A percentile compares a stretch with the other conserved stretches of the same genome.
phyloP scores from a whole-genome alignment of 1,140 invertebrate species.

The Drosophila burlai region DNA sequence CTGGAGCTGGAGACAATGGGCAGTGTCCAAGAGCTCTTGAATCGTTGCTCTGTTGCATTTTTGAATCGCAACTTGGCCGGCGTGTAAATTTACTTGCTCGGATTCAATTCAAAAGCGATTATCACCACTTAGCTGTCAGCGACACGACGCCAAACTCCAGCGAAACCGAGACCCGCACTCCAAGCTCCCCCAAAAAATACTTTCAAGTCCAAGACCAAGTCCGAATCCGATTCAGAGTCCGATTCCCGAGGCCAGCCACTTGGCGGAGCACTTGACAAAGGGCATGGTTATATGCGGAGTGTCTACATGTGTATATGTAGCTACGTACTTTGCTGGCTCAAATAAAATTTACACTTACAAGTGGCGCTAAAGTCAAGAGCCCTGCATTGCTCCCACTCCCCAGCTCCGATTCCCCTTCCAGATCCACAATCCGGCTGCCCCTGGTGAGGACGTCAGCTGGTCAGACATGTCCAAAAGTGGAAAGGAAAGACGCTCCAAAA shows the following conservation, averaged over 20 bases:
- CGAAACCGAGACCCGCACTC: constrained; percentile 28
- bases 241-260: constrained; percentile 62
- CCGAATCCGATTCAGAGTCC: constrained; percentile 44
- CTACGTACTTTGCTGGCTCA: constrained; percentile 63
- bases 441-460: constrained; percentile 66
- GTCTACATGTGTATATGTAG: constrained; percentile 32
- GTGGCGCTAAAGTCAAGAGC: constrained; percentile 80
- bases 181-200: constrained; percentile 22
- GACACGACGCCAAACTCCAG: constrained; percentile 65
- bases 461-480: constrained; percentile 70
- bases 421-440: neutral
- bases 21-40: constrained; percentile 35
- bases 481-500: constrained; percentile 16
- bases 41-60: constrained; percentile 66
- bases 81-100: constrained; percentile 69
- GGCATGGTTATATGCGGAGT: constrained; percentile 47
- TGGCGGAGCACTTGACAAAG: constrained; percentile 61
- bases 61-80: constrained; percentile 75
- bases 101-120: constrained; percentile 82
- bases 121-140: constrained; percentile 80
- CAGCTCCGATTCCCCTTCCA: neutral
- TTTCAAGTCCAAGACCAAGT: constrained; percentile 25
- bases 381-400: constrained; percentile 41
- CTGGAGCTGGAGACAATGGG: constrained; percentile 17
- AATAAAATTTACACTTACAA: constrained; percentile 83